Percentiles rank a stretch among this genome's conserved stretches.
Evolutionary conservation across 2,113 vertebrate genomes (phyloP).

Genomic region (Ophiodon elongatus): DNA sequence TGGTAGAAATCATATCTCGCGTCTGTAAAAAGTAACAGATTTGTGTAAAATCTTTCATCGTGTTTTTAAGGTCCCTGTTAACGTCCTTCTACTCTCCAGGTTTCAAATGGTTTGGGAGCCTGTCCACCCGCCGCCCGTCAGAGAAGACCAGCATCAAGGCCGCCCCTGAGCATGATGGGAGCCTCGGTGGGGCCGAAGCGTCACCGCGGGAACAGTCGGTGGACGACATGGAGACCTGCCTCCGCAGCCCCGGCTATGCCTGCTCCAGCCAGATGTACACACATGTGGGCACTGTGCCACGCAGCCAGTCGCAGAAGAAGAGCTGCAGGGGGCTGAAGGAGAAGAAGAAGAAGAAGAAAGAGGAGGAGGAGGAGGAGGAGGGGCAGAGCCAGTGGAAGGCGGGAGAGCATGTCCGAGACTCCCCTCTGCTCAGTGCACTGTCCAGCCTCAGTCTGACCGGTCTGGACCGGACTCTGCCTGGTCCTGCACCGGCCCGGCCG

Average conservation of each 20-base stretch:
- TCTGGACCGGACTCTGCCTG: conserved; percentile 13
- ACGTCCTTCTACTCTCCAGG: conserved; percentile 39
- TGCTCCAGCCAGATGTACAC: conserved; percentile 89
- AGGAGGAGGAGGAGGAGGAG: neutral
- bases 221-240: conserved; percentile 84
- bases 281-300: conserved; percentile 91
- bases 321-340: conserved; percentile 38
- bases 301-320: conserved; percentile 51
- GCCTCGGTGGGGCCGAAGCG: conserved; percentile 23
- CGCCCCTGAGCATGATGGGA: conserved; percentile 8
- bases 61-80: neutral
- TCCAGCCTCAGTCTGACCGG: conserved; percentile 43
- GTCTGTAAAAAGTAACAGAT: neutral
- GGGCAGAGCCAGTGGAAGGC: conserved; percentile 7
- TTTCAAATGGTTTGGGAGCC: conserved; percentile 89
- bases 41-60: neutral
- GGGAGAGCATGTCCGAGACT: conserved; percentile 63
- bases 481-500: neutral
- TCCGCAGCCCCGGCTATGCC: conserved; percentile 82
- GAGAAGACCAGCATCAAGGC: conserved; percentile 55
- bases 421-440: conserved; percentile 73
- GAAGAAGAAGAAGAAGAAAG: conserved; percentile 11
- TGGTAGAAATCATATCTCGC: neutral
- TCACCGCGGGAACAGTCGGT: conserved; percentile 61
- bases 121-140: conserved; percentile 71